These are phyloP conservation scores for Gorsachius magnificus DNA, from an alignment of 2,797 vertebrate genomes.

Conservation along the genomic window DNA sequence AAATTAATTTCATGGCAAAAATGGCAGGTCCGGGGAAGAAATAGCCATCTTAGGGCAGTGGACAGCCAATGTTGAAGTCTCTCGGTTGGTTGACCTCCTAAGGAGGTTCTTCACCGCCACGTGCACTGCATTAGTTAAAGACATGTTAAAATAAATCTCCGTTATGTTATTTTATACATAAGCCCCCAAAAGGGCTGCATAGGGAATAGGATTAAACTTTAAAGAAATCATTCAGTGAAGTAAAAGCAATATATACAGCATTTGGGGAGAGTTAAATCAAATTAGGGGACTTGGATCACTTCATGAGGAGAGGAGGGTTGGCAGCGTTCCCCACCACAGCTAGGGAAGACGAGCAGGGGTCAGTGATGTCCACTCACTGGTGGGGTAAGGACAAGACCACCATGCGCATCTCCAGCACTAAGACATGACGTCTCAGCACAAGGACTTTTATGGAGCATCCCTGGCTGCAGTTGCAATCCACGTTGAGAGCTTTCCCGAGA, in stretches of 20 bases:
- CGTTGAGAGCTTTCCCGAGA: neutral
- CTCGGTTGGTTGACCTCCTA: neutral
- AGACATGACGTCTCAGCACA: accelerated
- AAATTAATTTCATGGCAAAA: neutral
- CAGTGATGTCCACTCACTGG: accelerated
- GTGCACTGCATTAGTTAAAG: neutral
- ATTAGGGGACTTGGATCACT: neutral
- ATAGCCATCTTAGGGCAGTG: neutral
- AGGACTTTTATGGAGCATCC: neutral
- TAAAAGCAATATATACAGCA: neutral
- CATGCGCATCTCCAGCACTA: accelerated
- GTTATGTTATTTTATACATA: constrained; percentile 8
- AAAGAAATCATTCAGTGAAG: constrained; percentile 13
- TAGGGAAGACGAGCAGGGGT: neutral
- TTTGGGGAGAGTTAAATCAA: constrained; percentile 19
- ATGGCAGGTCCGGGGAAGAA: neutral
- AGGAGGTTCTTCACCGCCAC: neutral
- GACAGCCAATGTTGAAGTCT: neutral
- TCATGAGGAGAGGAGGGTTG: neutral
- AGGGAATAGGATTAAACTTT: constrained; percentile 27
- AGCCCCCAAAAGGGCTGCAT: neutral
- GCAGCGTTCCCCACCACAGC: neutral
- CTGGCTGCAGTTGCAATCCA: neutral
- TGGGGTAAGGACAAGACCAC: neutral
- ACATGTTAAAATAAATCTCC: neutral